These are phyloP conservation scores for Epinephelus malabaricus DNA, from an alignment of 2,797 vertebrate genomes.

Conservation along the genomic window DNA sequence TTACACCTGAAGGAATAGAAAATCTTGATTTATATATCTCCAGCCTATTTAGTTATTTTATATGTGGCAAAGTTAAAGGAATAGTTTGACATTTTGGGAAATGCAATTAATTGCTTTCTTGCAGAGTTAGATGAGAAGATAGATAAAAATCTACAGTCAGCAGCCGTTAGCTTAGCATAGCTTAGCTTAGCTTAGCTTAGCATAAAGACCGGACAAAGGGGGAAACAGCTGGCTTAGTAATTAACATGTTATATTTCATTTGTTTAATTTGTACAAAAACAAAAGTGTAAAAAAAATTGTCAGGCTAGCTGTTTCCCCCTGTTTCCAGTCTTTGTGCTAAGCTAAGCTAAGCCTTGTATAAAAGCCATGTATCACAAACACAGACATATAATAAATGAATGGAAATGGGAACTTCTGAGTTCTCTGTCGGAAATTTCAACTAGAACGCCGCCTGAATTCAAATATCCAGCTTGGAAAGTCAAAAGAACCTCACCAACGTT, in stretches of 20 bases:
- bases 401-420: no score
- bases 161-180: background rate
- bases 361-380: no score
- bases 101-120: background rate
- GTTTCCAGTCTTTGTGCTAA: no score
- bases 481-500: no score
- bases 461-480: no score
- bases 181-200: background rate
- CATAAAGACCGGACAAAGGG: background rate
- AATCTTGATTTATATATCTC: background rate
- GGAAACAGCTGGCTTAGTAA: background rate
- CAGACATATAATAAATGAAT: no score
- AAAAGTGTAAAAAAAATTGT: no score
- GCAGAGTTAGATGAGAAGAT: background rate
- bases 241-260: background rate
- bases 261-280: no score
- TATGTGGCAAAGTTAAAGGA: background rate
- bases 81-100: background rate
- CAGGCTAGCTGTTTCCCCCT: no score
- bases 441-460: no score
- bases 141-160: background rate
- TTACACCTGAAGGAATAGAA: background rate
- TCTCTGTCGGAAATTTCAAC: no score
- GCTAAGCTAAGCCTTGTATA: no score
- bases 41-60: background rate